These are phyloP conservation scores for Cantharis flavilabris DNA, from an alignment of 2,888 invertebrate species.

Conservation along the genomic window DNA sequence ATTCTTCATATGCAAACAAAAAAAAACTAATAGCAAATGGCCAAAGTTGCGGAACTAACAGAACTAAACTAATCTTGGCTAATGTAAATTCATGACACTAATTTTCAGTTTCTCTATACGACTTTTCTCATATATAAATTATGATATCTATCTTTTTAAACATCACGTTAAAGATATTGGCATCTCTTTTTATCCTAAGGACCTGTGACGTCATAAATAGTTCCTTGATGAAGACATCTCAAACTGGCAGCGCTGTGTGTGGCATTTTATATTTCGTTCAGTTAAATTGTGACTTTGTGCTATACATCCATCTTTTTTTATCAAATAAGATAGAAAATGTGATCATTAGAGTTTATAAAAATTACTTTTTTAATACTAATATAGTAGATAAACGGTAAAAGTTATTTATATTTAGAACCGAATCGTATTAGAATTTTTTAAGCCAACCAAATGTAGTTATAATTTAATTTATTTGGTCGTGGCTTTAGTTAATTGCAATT, in stretches of 20 bases:
- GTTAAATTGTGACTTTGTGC: slow-evolving; percentile 37
- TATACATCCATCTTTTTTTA: slow-evolving; percentile 24
- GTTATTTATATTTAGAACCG: slow-evolving; percentile 30
- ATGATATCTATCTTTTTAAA: slow-evolving; percentile 12
- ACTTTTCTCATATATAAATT: slow-evolving; percentile 32
- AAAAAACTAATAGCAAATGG: neutral
- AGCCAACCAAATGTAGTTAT: neutral
- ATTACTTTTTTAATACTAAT: slow-evolving; percentile 8
- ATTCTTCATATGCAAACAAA: neutral
- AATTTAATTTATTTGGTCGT: neutral
- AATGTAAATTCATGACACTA: slow-evolving; percentile 38
- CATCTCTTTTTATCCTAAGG: slow-evolving; percentile 33
- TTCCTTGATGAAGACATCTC: slow-evolving; percentile 57
- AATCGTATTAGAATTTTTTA: slow-evolving; percentile 30
- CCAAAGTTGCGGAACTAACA: neutral
- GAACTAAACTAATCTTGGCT: slow-evolving; percentile 1
- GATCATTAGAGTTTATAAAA: slow-evolving; percentile 10
- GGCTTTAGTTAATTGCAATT: neutral
- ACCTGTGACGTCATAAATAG: slow-evolving; percentile 54
- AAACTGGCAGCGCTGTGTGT: slow-evolving; percentile 55
- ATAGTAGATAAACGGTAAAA: slow-evolving; percentile 24
- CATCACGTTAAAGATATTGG: neutral
- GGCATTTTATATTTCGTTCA: slow-evolving; percentile 52
- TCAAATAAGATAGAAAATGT: neutral
- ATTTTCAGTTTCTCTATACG: slow-evolving; percentile 33